phyloP scores from a whole-genome alignment of 2,888 invertebrate species.

The Coenonympha arcania region DNA sequence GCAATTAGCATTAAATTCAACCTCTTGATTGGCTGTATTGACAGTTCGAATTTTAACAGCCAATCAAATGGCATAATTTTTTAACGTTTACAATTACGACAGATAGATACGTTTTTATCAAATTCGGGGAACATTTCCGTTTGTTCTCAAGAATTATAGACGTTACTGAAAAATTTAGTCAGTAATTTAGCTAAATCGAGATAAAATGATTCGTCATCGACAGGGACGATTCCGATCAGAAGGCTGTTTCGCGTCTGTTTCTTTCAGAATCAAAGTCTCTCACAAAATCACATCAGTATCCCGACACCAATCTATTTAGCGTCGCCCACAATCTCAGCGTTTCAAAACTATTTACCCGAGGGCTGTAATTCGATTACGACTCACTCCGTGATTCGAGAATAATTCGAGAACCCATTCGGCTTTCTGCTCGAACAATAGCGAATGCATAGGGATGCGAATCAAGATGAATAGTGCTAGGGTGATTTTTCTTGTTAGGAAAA shows the following conservation, averaged over 20 bases:
- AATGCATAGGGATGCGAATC: conserved; percentile 58
- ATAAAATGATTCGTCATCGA: too few relatives aligned
- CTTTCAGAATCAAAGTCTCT: conserved; percentile 7
- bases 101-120: too few relatives aligned
- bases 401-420: conserved; percentile 47
- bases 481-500: conserved; percentile 20
- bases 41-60: too few relatives aligned
- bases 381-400: conserved; percentile 62
- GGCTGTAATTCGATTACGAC: conserved; percentile 56
- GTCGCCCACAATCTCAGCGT: conserved; percentile 34
- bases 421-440: conserved; percentile 38
- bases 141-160: too few relatives aligned
- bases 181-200: too few relatives aligned
- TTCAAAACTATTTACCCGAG: conserved; percentile 46
- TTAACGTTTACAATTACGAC: too few relatives aligned
- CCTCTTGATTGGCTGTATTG: too few relatives aligned
- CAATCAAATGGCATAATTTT: too few relatives aligned
- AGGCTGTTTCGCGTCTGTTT: neutral
- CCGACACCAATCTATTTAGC: conserved; percentile 27
- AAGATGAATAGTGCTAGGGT: conserved; percentile 48
- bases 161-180: too few relatives aligned
- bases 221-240: neutral
- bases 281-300: conserved; percentile 21
- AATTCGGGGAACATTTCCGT: too few relatives aligned
- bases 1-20: too few relatives aligned